Percentiles rank a stretch among this genome's conserved stretches.
phyloP scores from a whole-genome alignment of 2,797 vertebrate genomes.

The Hyperoplus lanceolatus region DNA sequence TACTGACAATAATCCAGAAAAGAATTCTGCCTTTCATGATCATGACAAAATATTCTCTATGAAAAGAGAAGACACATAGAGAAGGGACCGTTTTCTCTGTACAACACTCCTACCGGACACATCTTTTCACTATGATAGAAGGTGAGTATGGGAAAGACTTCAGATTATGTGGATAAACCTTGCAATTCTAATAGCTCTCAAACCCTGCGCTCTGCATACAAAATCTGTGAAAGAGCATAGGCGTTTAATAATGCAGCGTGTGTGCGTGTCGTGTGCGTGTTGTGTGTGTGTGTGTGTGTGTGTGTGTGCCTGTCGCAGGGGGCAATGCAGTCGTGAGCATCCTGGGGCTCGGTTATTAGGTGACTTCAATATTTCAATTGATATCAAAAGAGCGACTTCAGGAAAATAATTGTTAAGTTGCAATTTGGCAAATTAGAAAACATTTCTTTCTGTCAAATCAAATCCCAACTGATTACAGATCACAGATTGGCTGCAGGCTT shows the following conservation, averaged over 20 bases:
- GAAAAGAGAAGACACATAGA: not conserved
- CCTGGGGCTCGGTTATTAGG: conserved; percentile 31
- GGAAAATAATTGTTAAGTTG: conserved; percentile 15
- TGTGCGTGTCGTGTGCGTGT: conserved; percentile 19
- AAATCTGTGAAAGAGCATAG: conserved; percentile 23
- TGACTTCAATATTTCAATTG: conserved; percentile 31
- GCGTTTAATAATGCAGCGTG: conserved; percentile 70
- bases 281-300: not conserved
- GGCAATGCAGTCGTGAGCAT: not conserved
- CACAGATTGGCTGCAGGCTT: conserved; percentile 10
- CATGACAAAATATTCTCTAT: not conserved
- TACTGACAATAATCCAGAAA: conserved; percentile 21
- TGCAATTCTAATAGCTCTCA: not conserved
- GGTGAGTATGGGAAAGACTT: not conserved
- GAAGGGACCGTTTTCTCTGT: not conserved
- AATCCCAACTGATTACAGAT: conserved; percentile 7
- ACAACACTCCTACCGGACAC: not conserved
- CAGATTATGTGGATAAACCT: not conserved
- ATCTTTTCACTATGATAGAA: not conserved
- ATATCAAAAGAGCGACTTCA: conserved; percentile 16
- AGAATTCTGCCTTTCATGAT: not conserved
- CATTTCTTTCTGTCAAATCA: conserved; percentile 11
- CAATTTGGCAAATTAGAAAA: conserved; percentile 27
- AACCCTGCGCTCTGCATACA: conserved; percentile 31
- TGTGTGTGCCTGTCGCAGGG: conserved; percentile 15